Base-by-base conservation (phyloP, 2,888 invertebrate species). In the Chrysolina haemoptera region DNA sequence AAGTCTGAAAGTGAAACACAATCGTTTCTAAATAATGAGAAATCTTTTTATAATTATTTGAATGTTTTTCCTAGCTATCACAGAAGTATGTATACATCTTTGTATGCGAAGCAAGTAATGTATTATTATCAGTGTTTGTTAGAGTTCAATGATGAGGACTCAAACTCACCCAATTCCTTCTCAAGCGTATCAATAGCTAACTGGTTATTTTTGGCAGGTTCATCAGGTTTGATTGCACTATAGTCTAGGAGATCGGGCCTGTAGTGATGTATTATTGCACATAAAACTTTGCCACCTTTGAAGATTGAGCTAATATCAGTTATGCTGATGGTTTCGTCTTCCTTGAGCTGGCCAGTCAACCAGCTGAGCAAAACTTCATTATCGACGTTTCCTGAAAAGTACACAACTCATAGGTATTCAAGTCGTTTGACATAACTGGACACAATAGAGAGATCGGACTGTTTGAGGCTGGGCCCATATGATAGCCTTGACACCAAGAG, bases 161-260 rank as follows among this genome's bases (percentile, higher is more conserved):
- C 5, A 18, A 46, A 89, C 92, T 82, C 90, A 88, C 95, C 95
- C 80, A 97, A 90, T 87, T 98, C 96, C 76, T 93, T 92, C 80
- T 97, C 95, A 64, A 98, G 90, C 69, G 95, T 91, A 84, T 95
- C 94, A 87, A 97, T 97, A n/a, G 96, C 96, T 74, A 93, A 87
- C 82, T 95, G 93, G 85, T 96, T 95, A 84, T 95, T 93, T 79
- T 92, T 91, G 43, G 90, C 90, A 4, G 92, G 88, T 76, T 93
- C 93, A 80, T 91, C 90, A 70, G 92, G 90, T 82, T 91, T 90
- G 64, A 95, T 89, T 68, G 91, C 88, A 82, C 90, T 90, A 84
- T 93, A 92, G 80, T 97, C 95, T 80, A 98, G 90, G 82, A 98
- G 90, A 89, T 98, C 96, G 2, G 98, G 98, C 74, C 98, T 91